Base-by-base conservation (phyloP, 2,888 invertebrate genomes). In the Clunio marinus region DNA sequence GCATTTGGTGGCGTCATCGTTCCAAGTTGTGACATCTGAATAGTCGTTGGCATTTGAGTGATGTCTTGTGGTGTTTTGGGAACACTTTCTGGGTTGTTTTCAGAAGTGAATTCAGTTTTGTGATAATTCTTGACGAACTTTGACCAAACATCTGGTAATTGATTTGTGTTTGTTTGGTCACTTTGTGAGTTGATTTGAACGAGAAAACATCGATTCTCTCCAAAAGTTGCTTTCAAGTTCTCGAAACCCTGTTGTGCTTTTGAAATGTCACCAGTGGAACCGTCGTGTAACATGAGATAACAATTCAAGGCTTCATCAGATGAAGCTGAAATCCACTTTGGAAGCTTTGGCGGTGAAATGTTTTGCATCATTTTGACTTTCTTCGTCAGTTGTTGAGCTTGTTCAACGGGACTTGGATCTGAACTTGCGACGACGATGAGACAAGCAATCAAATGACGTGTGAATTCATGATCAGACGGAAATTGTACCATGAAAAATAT, bases 401-500 rank as follows among this genome's bases (percentile, higher is more conserved):
- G 87, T 72, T 93, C 93, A 70, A 93, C 78, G 4, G 95, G 90
- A 81, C 87, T 86, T 1, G 86, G 84, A 77, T 91, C 91, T 32
- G 82, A 80, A 32, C 88, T 86, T 22, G 88, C 86, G 20, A 87
- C 83, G 13, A 90, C 87, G 73, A 93, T 83, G 74, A 93, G 84
- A 76, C 93, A 93, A 13, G 89, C 89, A 66, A 93, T 76, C 75
- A 90, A 89, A 78, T 94, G 93, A 75, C 91, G 91, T 0, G 95
- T 90, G 75, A 95, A 98, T 80, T 99, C 99, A 81, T 98, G 97
- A 75, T 98, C 97, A 2, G 91, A 89, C 17, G 92, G 91, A 76
- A 89, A 91, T 76, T 93, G 88, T 70, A 93, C 87, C 75, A 89
- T 87, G 55, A 95, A 81, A 78, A 96, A 96, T 27, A 89, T 89